Base-by-base conservation (phyloP, 2,888 invertebrate genomes). In the Fragum whitleyi region DNA sequence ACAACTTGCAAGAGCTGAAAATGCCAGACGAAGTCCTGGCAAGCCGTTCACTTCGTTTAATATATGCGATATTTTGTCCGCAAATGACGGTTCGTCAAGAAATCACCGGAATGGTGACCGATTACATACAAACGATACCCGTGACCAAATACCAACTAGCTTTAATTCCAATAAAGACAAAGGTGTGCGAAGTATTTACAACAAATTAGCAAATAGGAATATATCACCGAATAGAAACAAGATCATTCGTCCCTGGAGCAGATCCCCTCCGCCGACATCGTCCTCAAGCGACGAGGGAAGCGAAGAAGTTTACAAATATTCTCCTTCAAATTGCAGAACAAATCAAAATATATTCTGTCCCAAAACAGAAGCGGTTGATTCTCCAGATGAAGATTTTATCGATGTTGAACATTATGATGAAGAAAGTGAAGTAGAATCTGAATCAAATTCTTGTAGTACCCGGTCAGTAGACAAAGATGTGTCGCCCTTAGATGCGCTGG, bases 401-500 rank as follows among this genome's bases (percentile, higher is more conserved):
- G 88, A 88, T 51, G 86, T 89, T 6, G 90, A 90, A 62, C 69
- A 72, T 2, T 78, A 77, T 65, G 83, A 83, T n/a, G 83, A 80
- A 16, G 78, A 77, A 6, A 51, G 21, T 23, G 65, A 53, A 28
- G 87, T 88, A 32, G 87, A 85, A 32, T 81, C 87, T 61, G 73
- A 79, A 3, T 61, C 70, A 26, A 11, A 23, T 11, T 9, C 7
- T 9, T 9, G 2, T 47, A 14, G 47, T n/a, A n/a, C 47, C 47
- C 39, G 42, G 59, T n/a, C 26, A 2, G 61, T 39, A 3, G 74
- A 84, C 28, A 39, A 77, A n/a, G 80, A 79, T 26, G 88, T 89
- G 32, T 98, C 98, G 2, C 98, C 98, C 0, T 95, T 99, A 88
- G 98, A 98, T 93, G 98, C 98, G 0, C 96, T 99, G 59, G 98